Evolutionary conservation across 2,797 vertebrate genomes (phyloP), one percentile per base, ranked within the genome.

Genomic region (Pachyuromys duprasi): DNA sequence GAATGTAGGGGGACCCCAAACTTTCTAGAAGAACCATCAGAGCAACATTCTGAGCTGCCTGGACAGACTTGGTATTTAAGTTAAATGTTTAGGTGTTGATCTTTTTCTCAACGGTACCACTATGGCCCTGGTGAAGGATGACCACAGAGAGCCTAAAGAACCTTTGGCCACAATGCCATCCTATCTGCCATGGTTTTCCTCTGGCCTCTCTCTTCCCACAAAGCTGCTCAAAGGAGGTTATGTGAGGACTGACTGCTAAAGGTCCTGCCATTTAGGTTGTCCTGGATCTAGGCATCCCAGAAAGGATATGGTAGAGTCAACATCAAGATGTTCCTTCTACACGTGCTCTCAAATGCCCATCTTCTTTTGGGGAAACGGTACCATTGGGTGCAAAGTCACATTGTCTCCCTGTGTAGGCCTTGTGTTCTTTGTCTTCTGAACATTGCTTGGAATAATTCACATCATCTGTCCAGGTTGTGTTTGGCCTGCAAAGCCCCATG

Each of bases 401-500:
- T 3, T 20, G 33, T 8, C 26, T 63, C 55, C 36, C 60, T 7
- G 5, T 4, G 4, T 33, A 31, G 60, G 2, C 15, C 33, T 14
- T 5, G 3, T 12, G 0, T 26, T 76, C 49, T 75, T 9, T 28
- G 13, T 36, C 8, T 55, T 67, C 42, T 70, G 79, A 12, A 15
- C 24, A 0, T 26, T 24, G 5, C 0, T 62, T 33, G 74, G 8
- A 76, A 31, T 65, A 26, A 12, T 18, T 72, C 26, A 8, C 65
- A 8, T 24, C 36, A 39, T 60, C 49, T 79, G 18, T 79, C n/a
- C 22, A 62, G 36, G 60, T 6, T 8, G 4, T 15, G 36, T 8
- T 15, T 55, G 8, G 20, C 62, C 62, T 15, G 0, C 0, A 18
- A 42, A 12, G 26, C 12, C 72, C 0, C 3, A 1, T 0, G 0